phyloP scores from a whole-genome alignment of 2,797 vertebrate species.

The Pipistrellus nathusii region DNA sequence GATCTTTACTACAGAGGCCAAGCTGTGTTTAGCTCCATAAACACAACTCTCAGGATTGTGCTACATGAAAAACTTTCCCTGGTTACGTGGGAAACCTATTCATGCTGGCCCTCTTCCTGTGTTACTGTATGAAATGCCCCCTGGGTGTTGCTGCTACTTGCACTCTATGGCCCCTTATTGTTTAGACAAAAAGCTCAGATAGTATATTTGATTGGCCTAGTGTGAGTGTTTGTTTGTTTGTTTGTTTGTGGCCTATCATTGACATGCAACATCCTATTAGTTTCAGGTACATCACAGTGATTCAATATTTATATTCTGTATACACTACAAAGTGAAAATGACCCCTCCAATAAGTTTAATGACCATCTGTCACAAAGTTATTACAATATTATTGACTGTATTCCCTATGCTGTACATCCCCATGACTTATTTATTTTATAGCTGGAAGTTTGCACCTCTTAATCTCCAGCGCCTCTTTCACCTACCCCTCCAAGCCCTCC shows the following conservation, averaged over 20 bases:
- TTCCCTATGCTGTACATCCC: neutral
- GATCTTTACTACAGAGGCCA: neutral
- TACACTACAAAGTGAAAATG: neutral
- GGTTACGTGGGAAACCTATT: neutral
- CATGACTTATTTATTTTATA: neutral
- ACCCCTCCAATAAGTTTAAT: neutral
- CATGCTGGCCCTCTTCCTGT: neutral
- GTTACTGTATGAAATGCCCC: neutral
- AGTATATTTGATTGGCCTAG: constrained; percentile 15
- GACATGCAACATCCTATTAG: neutral
- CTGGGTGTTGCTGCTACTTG: neutral
- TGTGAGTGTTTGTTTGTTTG: neutral
- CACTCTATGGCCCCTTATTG: neutral
- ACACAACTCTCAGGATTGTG: constrained; percentile 2
- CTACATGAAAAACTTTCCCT: neutral
- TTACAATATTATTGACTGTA: neutral
- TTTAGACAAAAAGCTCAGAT: neutral
- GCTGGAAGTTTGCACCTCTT: neutral
- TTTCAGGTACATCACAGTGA: neutral
- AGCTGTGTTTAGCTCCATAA: neutral
- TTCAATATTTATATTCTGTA: neutral
- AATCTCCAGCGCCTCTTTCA: neutral
- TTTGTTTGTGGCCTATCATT: neutral
- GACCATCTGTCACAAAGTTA: neutral
- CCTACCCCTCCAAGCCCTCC: neutral